A percentile compares a stretch with the other conserved stretches of the same genome.
phyloP scores from a whole-genome alignment of 2,888 invertebrate species.

The Andricus quercusramuli region DNA sequence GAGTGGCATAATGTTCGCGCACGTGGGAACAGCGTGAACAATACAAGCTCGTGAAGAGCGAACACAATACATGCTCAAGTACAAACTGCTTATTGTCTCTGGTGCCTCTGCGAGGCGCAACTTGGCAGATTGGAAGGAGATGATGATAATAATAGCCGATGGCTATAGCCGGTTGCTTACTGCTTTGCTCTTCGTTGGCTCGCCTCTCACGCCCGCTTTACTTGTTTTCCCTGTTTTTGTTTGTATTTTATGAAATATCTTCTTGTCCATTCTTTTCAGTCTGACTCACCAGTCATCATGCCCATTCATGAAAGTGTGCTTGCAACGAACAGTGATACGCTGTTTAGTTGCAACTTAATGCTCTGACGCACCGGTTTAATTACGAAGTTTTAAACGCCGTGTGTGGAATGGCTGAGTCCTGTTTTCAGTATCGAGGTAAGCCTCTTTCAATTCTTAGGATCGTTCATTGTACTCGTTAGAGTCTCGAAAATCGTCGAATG shows the following conservation, averaged over 20 bases:
- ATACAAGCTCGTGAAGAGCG: slow-evolving; percentile 41
- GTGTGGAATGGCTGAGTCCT: neutral
- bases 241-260: slow-evolving; percentile 65
- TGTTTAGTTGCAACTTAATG: slow-evolving; percentile 50
- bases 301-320: slow-evolving; percentile 68
- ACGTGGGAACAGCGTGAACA: slow-evolving; percentile 40
- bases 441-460: neutral
- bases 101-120: slow-evolving; percentile 44
- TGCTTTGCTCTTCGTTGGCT: neutral
- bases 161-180: slow-evolving; percentile 41
- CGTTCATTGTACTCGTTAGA: neutral
- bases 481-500: neutral
- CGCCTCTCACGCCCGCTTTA: neutral
- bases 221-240: slow-evolving; percentile 6
- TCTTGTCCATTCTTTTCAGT: slow-evolving; percentile 64
- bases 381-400: slow-evolving; percentile 50
- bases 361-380: slow-evolving; percentile 61
- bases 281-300: slow-evolving; percentile 56
- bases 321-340: slow-evolving; percentile 64
- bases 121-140: slow-evolving; percentile 8
- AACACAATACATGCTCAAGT: slow-evolving; percentile 51
- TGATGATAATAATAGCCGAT: slow-evolving; percentile 66
- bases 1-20: neutral
- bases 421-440: slow-evolving; percentile 7
- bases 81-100: slow-evolving; percentile 68